Evolutionary conservation across 2,888 invertebrate species (phyloP).

Genomic region (Agonopterix heracliana): DNA sequence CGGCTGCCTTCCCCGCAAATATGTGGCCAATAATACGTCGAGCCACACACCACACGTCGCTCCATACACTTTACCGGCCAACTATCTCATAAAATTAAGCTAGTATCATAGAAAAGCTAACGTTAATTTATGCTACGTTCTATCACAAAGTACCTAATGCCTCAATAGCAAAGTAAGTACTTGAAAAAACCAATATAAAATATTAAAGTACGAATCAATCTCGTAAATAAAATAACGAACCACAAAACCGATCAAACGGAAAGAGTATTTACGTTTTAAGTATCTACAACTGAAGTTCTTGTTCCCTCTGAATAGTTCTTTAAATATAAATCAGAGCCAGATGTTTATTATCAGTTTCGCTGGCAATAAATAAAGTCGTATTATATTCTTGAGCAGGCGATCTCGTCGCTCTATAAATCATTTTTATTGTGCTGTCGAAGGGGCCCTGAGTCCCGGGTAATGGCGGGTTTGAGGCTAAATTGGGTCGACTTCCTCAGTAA

Average conservation of each 20-base stretch:
- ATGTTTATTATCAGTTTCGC: conserved; percentile 60
- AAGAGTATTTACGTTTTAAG: no score
- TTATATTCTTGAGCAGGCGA: conserved; percentile 64
- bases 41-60: conserved; percentile 11
- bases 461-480: conserved; percentile 54
- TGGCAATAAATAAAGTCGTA: conserved; percentile 64
- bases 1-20: conserved; percentile 49
- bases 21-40: conserved; percentile 54
- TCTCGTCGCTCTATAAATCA: conserved; percentile 64
- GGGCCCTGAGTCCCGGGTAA: conserved; percentile 56
- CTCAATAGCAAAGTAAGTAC: no score
- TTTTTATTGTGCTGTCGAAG: conserved; percentile 70
- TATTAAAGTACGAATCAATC: no score
- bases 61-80: conserved; percentile 7
- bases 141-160: no score
- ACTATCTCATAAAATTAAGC: not conserved
- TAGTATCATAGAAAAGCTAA: no score
- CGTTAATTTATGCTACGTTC: no score
- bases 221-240: no score
- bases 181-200: no score
- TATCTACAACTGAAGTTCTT: conserved; percentile 4
- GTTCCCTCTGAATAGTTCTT: conserved; percentile 15
- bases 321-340: conserved; percentile 40
- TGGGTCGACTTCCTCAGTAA: conserved; percentile 52
- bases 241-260: no score